These are phyloP conservation scores for Rambutsinella grinnellia DNA, from an alignment of 2,888 invertebrate genomes.

Conservation along the genomic window DNA sequence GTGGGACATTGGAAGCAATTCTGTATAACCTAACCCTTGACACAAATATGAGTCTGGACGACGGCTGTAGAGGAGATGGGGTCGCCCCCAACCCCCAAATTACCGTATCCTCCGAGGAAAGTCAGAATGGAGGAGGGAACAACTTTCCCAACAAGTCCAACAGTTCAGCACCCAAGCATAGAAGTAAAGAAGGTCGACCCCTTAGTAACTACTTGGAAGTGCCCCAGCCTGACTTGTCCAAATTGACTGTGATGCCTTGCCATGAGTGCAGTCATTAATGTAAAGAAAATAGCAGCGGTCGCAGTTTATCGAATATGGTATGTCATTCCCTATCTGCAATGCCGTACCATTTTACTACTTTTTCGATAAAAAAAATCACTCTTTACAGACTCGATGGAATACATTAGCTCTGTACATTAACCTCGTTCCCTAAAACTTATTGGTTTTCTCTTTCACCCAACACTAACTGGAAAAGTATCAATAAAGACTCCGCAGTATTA, in stretches of 20 bases:
- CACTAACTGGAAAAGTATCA: no score
- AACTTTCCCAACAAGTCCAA: neutral
- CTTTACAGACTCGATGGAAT: no score
- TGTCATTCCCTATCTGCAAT: neutral
- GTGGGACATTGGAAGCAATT: conserved; percentile 59
- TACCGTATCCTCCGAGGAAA: conserved; percentile 43
- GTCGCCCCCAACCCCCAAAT: conserved; percentile 55
- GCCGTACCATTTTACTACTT: no score
- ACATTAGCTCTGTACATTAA: no score
- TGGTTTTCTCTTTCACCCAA: no score
- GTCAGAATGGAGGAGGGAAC: conserved; percentile 33
- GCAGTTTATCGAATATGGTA: neutral
- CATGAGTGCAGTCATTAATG: conserved; percentile 46
- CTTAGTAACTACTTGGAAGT: conserved; percentile 54
- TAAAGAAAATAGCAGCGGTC: neutral
- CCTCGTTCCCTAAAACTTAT: no score
- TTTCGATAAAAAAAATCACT: no score
- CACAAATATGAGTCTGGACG: conserved; percentile 43
- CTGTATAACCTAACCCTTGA: conserved; percentile 56
- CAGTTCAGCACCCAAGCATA: neutral
- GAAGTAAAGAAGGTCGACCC: conserved; percentile 25
- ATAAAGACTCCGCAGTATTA: no score
- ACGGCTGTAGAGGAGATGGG: conserved; percentile 53
- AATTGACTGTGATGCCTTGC: conserved; percentile 55
- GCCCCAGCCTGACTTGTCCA: conserved; percentile 58